These are phyloP conservation scores for Chrysogorgia sp. DNA, from an alignment of 92 coral and sea anemone species.

Conservation along the genomic window DNA sequence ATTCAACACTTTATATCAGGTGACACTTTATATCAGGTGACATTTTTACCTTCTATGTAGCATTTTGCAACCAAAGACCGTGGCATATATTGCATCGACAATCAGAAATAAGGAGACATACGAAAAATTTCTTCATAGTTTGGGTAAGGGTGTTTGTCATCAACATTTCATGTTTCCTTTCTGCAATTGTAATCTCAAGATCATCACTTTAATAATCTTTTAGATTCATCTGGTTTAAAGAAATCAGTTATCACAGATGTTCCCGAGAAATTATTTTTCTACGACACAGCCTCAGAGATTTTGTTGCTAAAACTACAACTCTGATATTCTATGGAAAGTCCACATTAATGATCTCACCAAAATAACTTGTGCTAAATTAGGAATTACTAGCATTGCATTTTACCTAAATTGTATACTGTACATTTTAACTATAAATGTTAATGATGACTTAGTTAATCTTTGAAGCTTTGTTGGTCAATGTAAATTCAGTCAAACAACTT, in stretches of 20 bases:
- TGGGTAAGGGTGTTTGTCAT: slow-evolving; percentile 55
- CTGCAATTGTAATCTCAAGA: not conserved
- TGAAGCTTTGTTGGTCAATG: too few species aligned
- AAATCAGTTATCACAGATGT: not conserved
- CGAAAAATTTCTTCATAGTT: slow-evolving; percentile 50
- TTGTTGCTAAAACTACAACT: slow-evolving; percentile 4
- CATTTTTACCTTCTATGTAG: slow-evolving; percentile 9
- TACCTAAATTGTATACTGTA: too few species aligned
- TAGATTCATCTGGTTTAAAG: slow-evolving; percentile 9
- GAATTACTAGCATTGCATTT: too few species aligned
- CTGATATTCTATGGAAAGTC: not conserved
- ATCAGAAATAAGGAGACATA: slow-evolving; percentile 68
- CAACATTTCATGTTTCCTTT: not conserved
- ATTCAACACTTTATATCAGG: not conserved
- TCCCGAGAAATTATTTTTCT: not conserved
- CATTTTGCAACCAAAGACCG: slow-evolving; percentile 45
- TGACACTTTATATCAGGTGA: not conserved
- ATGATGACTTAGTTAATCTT: too few species aligned
- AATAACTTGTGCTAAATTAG: too few species aligned
- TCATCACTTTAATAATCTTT: not conserved
- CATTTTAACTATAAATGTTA: not conserved
- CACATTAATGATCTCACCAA: too few species aligned
- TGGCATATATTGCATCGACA: slow-evolving; percentile 72
- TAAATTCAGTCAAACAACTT: too few species aligned
- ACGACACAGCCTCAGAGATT: slow-evolving; percentile 17